Evolutionary conservation across 2,888 invertebrate genomes (phyloP).

Genomic region (Lumbricus terrestris): DNA sequence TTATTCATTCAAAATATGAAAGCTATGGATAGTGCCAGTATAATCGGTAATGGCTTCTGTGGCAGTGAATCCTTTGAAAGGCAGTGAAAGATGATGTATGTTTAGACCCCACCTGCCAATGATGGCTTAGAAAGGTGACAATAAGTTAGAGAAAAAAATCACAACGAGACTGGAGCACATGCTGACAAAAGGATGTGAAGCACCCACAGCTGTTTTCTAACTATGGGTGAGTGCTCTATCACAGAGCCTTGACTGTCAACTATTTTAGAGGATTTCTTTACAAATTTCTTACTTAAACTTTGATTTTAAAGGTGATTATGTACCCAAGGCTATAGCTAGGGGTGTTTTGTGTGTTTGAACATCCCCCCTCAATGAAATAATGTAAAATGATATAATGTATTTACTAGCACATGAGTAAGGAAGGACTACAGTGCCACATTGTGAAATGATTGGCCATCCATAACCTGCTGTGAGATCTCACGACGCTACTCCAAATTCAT

Average conservation of each 20-base stretch:
- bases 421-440: no score
- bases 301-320: background rate
- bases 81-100: background rate
- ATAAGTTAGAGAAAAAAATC: background rate
- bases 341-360: no score
- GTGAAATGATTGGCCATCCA: no score
- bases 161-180: background rate
- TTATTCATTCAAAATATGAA: background rate
- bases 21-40: background rate
- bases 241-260: background rate
- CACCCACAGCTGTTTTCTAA: background rate
- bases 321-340: no score
- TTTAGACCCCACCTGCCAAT: background rate
- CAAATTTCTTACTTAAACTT: background rate
- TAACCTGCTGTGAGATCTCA: no score
- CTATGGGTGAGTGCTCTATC: background rate
- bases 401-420: no score
- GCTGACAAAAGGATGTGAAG: background rate
- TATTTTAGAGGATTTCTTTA: background rate
- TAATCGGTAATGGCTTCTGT: background rate
- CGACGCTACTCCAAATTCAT: no score
- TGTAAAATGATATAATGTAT: no score
- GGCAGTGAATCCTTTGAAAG: background rate
- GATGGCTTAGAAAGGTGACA: background rate
- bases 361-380: no score